Evolutionary conservation across 2,888 invertebrate genomes (phyloP), one percentile per base, ranked within the genome.

Genomic region (Teleiodes luculella): DNA sequence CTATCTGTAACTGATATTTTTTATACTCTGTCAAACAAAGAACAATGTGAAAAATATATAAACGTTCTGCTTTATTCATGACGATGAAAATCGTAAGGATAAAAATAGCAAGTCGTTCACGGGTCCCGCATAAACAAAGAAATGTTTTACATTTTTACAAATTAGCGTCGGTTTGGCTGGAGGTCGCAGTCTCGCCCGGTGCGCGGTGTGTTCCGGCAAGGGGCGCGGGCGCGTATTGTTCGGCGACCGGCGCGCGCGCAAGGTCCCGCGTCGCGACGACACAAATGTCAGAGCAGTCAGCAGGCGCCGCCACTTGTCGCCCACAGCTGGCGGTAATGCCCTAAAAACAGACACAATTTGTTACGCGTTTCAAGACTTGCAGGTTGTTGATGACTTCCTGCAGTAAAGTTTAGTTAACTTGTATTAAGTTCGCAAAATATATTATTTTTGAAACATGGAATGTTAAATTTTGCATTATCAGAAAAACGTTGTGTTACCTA

Each of bases 251-350:
- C 28, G 13, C 28, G 11, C 13, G 24, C 78, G 72, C 82, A 86
- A 86, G 86, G 86, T 79, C 81, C 74, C 69, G 57, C 74, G 41
- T 1, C 20, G 41, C 41, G 20, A 20, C 8, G 41, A 6, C 74
- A 72, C 77, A 86, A 87, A 88, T 88, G 86, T 86, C 86, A 87
- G 67, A n/a, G n/a, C n/a, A n/a, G n/a, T n/a, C 69, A 72, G 65
- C 60, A 68, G 79, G 76, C 80, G 81, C 78, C 78, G 74, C 80
- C 82, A 83, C 39, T 6, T 6, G 35, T 6, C 36, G n/a, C 20
- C 10, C 16, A 30, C 24, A 35, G n/a, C n/a, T 2, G 35, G 4
- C 1, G 39, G 39, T 41, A 20, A 41, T 20, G 39, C 18, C 39
- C 39, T 41, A 41, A 41, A 37, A 41, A 41, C 39, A 20, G 39